Percentiles rank a stretch among this genome's conserved stretches.
Evolutionary conservation across 1,140 invertebrate genomes (phyloP).

Genomic region (Hydropsyche tenuis): DNA sequence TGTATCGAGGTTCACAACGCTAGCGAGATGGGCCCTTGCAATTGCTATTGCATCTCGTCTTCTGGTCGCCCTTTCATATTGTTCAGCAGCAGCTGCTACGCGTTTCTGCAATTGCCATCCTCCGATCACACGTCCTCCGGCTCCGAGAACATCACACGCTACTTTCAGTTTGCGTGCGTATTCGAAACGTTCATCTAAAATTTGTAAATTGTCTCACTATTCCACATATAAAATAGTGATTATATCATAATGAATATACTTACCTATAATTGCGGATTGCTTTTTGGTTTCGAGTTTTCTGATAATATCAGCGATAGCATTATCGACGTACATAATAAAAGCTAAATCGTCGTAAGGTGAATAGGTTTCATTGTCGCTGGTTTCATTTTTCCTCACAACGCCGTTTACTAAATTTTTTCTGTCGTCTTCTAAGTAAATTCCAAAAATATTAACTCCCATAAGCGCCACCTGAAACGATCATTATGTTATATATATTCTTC

Average conservation of each 20-base stretch:
- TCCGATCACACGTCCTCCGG: conserved; percentile 86
- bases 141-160: conserved; percentile 80
- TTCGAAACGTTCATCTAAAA: conserved; percentile 85
- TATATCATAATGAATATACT: conserved; percentile 34
- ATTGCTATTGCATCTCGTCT: conserved; percentile 91
- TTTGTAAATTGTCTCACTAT: no score
- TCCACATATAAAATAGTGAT: conserved; percentile 3
- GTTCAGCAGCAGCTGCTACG: conserved; percentile 87
- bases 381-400: conserved; percentile 60
- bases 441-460: conserved; percentile 79
- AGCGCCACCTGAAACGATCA: conserved; percentile 68
- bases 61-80: conserved; percentile 86
- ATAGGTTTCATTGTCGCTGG: conserved; percentile 64
- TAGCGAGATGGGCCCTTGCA: conserved; percentile 55
- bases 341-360: conserved; percentile 94
- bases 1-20: conserved; percentile 64
- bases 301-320: conserved; percentile 89
- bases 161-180: conserved; percentile 89
- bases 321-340: conserved; percentile 96
- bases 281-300: conserved; percentile 87
- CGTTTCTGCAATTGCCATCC: conserved; percentile 91
- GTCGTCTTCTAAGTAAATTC: conserved; percentile 65
- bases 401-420: conserved; percentile 47
- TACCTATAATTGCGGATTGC: conserved; percentile 79
- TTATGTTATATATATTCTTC: conserved; percentile 27